Evolutionary conservation across 30 jellyfish, hydroid and myxozoan genomes (phyloP), one percentile per base, ranked within the genome.

Genomic region (Pelagia noctiluca): DNA sequence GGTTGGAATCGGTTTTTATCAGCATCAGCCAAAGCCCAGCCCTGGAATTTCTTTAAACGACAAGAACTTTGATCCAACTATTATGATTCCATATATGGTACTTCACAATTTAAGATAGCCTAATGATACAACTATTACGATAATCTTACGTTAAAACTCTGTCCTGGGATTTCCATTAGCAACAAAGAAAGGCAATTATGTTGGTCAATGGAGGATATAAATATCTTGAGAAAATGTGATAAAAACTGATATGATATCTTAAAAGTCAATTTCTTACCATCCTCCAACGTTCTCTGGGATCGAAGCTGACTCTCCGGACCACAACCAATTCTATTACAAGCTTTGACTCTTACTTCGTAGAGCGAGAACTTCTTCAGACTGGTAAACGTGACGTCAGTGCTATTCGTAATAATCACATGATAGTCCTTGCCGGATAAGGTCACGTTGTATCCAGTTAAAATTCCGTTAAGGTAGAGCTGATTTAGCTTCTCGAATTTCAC

Each of bases 321-420:
- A 47, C 91, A 81, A 0, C 91, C 84, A 81, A 34, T 72, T 11
- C 91, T 37, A 24, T 24, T 81, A 69, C 91, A 81, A 22, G 91
- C 91, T 28, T 29, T 21, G 1, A 67, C 79, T 25, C 7, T 3
- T 16, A 81, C 75, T 5, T 34, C 65, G 33, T 81, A 81, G 12
- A 72, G 68, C 19, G 78, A 31, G 19, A 26, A 71, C 23, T 65
- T 81, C 10, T 23, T 78, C 52, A 81, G 84, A 47, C 71, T 31
- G 19, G 32, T 28, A 21, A 81, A 72, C n/a, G 71, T 66, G 21
- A 66, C 16, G 1, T 31, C 37, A 1, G 91, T 81, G 10, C 37
- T 57, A 34, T 81, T 81, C 29, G 91, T 65, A 19, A 52, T 25
- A 16, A 24, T 52, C 12, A 47, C 21, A 3, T 31, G 42, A 3